These are phyloP conservation scores for Cephonodes hylas DNA, from an alignment of 2,888 invertebrate species.

Conservation along the genomic window DNA sequence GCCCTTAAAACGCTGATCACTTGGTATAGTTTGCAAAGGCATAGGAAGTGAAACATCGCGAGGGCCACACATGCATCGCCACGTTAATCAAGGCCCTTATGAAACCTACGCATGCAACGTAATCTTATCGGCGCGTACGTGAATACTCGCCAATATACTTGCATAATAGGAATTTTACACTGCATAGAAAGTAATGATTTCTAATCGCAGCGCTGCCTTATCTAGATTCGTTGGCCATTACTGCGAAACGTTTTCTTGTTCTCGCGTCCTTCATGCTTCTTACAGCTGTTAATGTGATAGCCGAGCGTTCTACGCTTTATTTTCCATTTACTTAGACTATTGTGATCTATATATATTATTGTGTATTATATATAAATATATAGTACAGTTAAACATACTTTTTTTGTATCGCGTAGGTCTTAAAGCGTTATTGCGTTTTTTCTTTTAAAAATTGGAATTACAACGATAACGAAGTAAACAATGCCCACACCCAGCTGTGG, in stretches of 20 bases:
- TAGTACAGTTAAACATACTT: too few species aligned
- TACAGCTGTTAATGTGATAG: not conserved
- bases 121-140: conserved; percentile 46
- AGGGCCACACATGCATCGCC: not conserved
- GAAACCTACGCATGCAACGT: conserved; percentile 3
- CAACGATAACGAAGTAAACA: too few species aligned
- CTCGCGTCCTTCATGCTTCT: not conserved
- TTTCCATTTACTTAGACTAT: too few species aligned
- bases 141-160: conserved; percentile 44
- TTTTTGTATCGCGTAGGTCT: too few species aligned
- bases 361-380: too few species aligned
- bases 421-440: too few species aligned
- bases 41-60: not conserved
- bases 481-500: too few species aligned
- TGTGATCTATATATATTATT: too few species aligned
- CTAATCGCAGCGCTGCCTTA: conserved; percentile 65
- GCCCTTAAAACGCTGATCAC: too few species aligned
- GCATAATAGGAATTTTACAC: conserved; percentile 61
- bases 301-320: too few species aligned
- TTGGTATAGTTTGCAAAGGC: not conserved
- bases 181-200: conserved; percentile 64
- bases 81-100: not conserved
- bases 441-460: too few species aligned
- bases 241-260: conserved; percentile 19
- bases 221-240: conserved; percentile 47